Evolutionary conservation across 1,140 invertebrate genomes (phyloP).

Genomic region (Drosophila triauraria): DNA sequence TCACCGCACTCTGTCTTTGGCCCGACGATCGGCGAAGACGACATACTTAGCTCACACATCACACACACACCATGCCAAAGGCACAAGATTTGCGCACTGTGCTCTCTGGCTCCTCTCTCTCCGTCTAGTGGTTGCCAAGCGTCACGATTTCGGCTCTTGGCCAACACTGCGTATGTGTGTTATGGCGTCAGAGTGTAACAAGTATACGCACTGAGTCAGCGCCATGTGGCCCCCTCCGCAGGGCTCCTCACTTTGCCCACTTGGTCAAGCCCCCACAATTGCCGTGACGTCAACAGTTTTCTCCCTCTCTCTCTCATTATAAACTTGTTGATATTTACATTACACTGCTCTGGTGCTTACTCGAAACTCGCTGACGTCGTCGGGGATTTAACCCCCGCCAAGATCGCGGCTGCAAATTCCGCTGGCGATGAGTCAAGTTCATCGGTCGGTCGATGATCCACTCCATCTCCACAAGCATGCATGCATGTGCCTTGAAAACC

Average conservation of each 20-base stretch:
- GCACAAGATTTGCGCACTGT: conserved; percentile 24
- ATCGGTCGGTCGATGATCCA: conserved; percentile 37
- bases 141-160: conserved; percentile 66
- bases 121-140: conserved; percentile 49
- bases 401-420: conserved; percentile 17
- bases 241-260: background rate
- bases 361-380: conserved; percentile 30
- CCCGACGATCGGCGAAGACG: conserved; percentile 53
- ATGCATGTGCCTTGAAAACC: conserved; percentile 5
- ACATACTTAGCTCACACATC: conserved; percentile 47
- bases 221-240: conserved; percentile 18
- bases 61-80: background rate
- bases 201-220: conserved; percentile 39
- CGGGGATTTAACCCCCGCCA: conserved; percentile 18
- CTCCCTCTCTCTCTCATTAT: conserved; percentile 25
- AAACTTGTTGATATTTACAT: conserved; percentile 65
- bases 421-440: conserved; percentile 49
- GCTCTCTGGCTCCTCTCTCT: conserved; percentile 7
- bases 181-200: conserved; percentile 41
- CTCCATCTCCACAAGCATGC: background rate
- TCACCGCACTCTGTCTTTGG: conserved; percentile 15
- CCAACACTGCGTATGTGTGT: conserved; percentile 51
- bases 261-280: conserved; percentile 44
- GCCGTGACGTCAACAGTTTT: conserved; percentile 62
- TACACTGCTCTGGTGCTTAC: conserved; percentile 32